Base-by-base conservation (phyloP, 2,797 vertebrate genomes). In the Nothura maculosa region DNA sequence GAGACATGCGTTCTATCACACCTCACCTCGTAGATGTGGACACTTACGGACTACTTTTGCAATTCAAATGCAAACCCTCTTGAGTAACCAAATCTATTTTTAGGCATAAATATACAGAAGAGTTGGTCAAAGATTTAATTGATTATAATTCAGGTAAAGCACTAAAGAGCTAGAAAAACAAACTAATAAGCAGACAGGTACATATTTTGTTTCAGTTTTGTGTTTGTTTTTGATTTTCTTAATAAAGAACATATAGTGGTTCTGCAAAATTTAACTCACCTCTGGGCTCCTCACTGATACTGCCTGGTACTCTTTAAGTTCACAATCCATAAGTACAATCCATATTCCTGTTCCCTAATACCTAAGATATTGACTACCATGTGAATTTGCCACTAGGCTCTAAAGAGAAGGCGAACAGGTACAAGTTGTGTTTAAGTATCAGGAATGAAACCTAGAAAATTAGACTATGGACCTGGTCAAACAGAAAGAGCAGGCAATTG, bases 401-500 rank as follows among this genome's bases (percentile, higher is more conserved):
- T 66, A 63, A 81, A 45, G 48, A 61, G 40, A 60, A 88, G n/a
- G 28, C 87, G 47, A 86, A 66, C 8, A 63, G 70, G 73, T 70
- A 5, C 22, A 84, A 55, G 27, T 88, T 43, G 45, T 81, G 47
- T 63, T 83, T 81, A 69, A 77, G 60, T 42, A 34, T 89, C 85
- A 82, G 42, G 63, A 94, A 58, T 61, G 45, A 68, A 94, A 63
- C 22, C 62, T 61, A 72, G 42, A 78, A 94, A 91, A 92, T 85
- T 81, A 38, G 76, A 63, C 68, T 84, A 81, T 20, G 82, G 36
- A 30, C 7, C 72, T 61, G 20, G 7, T 61, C n/a, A 69, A 87
- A 77, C 1, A 61, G 12, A 62, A 84, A 24, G 9, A 72, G 28
- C 12, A 79, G 61, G 11, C 58, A 92, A 40, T 48, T 28, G 79